Conservation (phyloP, 2,113 vertebrate genomes). For the Oncorhynchus nerka region DNA sequence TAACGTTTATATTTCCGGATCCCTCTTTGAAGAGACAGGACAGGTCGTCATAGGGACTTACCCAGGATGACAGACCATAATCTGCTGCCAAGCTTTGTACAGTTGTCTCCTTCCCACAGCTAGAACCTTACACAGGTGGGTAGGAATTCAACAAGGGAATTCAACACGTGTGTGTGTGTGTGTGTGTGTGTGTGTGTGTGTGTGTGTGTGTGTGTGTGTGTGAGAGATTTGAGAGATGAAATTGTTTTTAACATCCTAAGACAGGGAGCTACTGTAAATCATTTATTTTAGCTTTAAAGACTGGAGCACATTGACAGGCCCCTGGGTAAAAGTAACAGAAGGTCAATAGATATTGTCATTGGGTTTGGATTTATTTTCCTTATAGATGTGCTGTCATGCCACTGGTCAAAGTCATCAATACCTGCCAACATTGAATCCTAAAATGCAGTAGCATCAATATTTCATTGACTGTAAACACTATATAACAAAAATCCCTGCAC, state of each 20-base stretch:
- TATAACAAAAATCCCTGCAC: neutral
- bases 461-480: too few relatives aligned
- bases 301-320: conserved; percentile 59
- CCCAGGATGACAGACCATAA: conserved; percentile 42
- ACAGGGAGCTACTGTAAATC: conserved; percentile 53
- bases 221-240: too few relatives aligned
- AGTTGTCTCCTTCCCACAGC: conserved; percentile 56
- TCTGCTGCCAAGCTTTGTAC: conserved; percentile 42
- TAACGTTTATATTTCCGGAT: conserved; percentile 3
- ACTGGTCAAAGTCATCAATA: conserved; percentile 44
- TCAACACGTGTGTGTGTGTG: too few relatives aligned
- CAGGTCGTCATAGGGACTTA: conserved; percentile 37
- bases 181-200: too few relatives aligned
- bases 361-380: conserved; percentile 51
- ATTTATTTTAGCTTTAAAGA: conserved; percentile 57
- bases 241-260: conserved; percentile 59
- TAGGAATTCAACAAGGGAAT: conserved; percentile 39
- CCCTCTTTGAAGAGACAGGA: conserved; percentile 40
- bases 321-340: conserved; percentile 44
- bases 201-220: too few relatives aligned
- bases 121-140: conserved; percentile 44
- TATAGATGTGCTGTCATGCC: conserved; percentile 47
- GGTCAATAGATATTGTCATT: conserved; percentile 53
- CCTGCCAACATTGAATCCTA: conserved; percentile 1
- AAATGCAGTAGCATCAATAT: conserved; percentile 1